Evolutionary conservation across 2,113 vertebrate genomes (phyloP).

Genomic region (Nycticryphes semicollaris): DNA sequence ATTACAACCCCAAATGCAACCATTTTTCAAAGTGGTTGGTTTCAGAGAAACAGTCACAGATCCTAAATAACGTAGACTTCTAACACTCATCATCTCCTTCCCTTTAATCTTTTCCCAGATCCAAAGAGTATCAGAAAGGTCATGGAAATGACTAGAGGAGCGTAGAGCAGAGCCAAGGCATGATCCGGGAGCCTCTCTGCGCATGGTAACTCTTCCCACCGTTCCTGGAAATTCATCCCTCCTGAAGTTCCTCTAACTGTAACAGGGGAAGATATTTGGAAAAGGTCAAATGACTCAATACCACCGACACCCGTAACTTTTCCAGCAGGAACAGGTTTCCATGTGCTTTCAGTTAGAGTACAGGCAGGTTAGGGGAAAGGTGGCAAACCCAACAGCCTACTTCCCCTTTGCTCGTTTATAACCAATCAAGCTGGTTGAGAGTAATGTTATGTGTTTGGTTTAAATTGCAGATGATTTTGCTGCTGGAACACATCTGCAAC

Average conservation of each 20-base stretch:
- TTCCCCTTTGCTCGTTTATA: not conserved
- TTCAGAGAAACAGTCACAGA: not conserved
- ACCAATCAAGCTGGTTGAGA: not conserved
- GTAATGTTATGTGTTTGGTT: conserved; percentile 2
- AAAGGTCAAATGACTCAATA: conserved; percentile 64
- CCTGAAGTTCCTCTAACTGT: conserved; percentile 10
- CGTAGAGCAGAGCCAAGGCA: not conserved
- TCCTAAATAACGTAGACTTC: not conserved
- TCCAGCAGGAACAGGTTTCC: conserved; percentile 32
- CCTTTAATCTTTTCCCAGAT: not conserved
- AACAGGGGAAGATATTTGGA: conserved; percentile 38
- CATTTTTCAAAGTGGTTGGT: not conserved
- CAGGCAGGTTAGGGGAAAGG: conserved; percentile 19
- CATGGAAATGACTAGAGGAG: not conserved
- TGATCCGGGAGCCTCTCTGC: not conserved
- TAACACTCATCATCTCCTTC: not conserved
- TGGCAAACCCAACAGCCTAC: not conserved
- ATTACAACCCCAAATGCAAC: not conserved
- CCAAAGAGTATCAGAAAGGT: not conserved
- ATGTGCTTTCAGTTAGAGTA: conserved; percentile 50
- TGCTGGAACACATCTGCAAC: conserved; percentile 49
- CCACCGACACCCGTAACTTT: conserved; percentile 44
- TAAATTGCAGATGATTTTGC: conserved; percentile 44
- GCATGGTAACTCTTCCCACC: not conserved
- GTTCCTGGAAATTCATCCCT: not conserved